Evolutionary conservation across 2,113 vertebrate species (phyloP), one percentile per base, ranked within the genome.

Genomic region (Oncorhynchus gorbuscha): DNA sequence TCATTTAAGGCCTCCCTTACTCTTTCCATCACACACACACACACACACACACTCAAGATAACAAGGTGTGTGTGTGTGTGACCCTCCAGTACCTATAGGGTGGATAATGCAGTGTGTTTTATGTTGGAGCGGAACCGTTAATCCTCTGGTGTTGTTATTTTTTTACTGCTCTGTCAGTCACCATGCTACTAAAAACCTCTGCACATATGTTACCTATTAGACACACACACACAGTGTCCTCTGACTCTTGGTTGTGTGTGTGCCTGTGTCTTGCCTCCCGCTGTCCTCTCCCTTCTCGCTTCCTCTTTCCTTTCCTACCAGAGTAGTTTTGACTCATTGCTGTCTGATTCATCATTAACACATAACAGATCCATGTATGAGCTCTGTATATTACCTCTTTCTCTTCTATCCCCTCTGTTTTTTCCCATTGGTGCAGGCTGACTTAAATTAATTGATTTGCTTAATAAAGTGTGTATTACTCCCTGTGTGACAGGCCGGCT

Each of bases 261-360:
- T 45, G 8, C 39, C 39, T 45, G 39, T 9, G 9, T 45, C 39
- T 45, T 45, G 39, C 24, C 11, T 66, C 3, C 16, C 12, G n/a
- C 32, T 75, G 74, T 73, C 66, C 62, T 64, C 78, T 78, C 81
- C 67, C 73, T 84, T 69, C 75, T 64, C 79, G 72, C 74, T 24
- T 26, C 14, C 65, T 66, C 76, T 77, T 32, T 67, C 62, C 58
- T 28, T 35, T 20, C 73, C 62, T 83, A 79, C 45, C 69, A 76
- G 75, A 18, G 51, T 55, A 14, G 51, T 55, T 55, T 18, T 14
- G 51, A 55, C 51, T 55, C 24, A 4, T 55, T 3, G 6, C 24
- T 55, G 45, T 26, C n/a, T 26, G 3, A 16, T 14, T n/a, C 71
- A 0, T 3, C 26, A 4, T 11, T 55, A 55, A 55, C 16, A 16